A percentile compares a stretch with the other conserved stretches of the same genome.
phyloP scores from a whole-genome alignment of 2,888 invertebrate genomes.

The Lepeophtheirus nordmannii region DNA sequence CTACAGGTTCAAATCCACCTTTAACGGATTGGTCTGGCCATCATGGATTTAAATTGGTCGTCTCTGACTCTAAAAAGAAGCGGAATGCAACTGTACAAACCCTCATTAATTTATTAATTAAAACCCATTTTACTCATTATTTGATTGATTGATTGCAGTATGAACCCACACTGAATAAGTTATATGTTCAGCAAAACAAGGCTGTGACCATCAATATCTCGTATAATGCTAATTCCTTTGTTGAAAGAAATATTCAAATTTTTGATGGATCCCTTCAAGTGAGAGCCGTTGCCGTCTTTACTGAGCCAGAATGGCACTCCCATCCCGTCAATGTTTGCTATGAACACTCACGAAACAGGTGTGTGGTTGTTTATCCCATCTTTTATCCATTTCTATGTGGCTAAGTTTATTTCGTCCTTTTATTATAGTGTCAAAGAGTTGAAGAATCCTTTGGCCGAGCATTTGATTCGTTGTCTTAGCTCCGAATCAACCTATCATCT shows the following conservation, averaged over 20 bases:
- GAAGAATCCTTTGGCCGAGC: conserved; percentile 6
- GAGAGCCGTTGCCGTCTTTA: not conserved
- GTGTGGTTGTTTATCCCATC: not conserved
- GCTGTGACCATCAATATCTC: not conserved
- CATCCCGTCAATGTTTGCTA: conserved; percentile 1
- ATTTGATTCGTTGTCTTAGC: conserved; percentile 9
- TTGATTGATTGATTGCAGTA: not conserved
- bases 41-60: not conserved
- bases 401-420: not conserved
- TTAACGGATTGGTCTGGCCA: not conserved
- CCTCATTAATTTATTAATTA: not conserved
- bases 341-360: not conserved
- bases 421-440: not conserved
- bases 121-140: not conserved
- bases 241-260: not conserved
- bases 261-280: conserved; percentile 2
- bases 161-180: not conserved
- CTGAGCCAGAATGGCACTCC: not conserved
- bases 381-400: not conserved
- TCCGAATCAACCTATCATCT: not conserved
- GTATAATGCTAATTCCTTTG: not conserved
- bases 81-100: not conserved
- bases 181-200: not conserved
- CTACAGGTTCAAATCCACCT: not conserved
- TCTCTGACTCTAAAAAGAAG: not conserved